phyloP scores from a whole-genome alignment of 2,888 invertebrate species.

The Cantharis nigra region DNA sequence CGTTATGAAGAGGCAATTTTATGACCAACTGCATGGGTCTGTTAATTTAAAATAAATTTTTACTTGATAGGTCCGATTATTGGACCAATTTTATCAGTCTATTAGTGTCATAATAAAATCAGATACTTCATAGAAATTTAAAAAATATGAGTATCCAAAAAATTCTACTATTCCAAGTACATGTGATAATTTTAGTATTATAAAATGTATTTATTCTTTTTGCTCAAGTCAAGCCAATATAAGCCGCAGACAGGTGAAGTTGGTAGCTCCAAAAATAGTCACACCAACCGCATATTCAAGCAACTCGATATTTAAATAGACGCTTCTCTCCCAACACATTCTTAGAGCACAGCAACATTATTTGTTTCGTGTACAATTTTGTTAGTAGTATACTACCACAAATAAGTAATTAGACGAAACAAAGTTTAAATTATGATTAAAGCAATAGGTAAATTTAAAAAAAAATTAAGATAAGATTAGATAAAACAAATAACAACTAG shows the following conservation, averaged over 20 bases:
- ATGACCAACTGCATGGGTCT: neutral
- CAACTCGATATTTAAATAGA: constrained; percentile 26
- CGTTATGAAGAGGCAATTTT: too few species aligned
- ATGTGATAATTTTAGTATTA: neutral
- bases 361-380: neutral
- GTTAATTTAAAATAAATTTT: neutral
- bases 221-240: neutral
- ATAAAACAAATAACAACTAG: neutral
- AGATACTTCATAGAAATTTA: neutral
- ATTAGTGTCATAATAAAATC: neutral
- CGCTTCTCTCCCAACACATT: constrained; percentile 11
- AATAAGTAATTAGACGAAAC: neutral
- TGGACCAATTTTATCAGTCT: neutral
- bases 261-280: constrained; percentile 30
- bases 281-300: constrained; percentile 15
- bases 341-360: neutral
- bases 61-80: neutral
- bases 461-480: neutral
- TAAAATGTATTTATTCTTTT: neutral
- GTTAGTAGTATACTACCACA: neutral
- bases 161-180: neutral
- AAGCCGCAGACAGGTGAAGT: constrained; percentile 31
- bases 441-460: neutral
- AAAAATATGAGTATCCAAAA: neutral
- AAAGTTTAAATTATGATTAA: neutral